These are phyloP conservation scores for Drosophila eugracilis DNA, from an alignment of 1,140 invertebrate species.

Conservation along the genomic window DNA sequence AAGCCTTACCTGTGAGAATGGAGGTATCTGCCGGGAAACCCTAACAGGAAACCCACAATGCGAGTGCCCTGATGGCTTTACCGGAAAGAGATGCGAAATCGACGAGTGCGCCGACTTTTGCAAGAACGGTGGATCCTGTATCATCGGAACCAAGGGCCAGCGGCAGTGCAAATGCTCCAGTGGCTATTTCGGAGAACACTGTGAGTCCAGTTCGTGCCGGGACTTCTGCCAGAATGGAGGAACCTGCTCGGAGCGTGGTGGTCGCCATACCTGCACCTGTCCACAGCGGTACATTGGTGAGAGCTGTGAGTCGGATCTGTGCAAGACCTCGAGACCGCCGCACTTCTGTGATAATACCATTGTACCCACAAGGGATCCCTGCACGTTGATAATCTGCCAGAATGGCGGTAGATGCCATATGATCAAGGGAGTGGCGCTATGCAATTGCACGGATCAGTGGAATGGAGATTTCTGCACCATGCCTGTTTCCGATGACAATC, in stretches of 20 bases:
- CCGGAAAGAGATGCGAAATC: slow-evolving; percentile 78
- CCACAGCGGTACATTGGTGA: slow-evolving; percentile 70
- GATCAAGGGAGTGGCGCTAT: slow-evolving; percentile 83
- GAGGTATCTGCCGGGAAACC: slow-evolving; percentile 81
- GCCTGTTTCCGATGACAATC: slow-evolving; percentile 87
- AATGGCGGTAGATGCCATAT: slow-evolving; percentile 79
- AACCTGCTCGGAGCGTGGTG: slow-evolving; percentile 59
- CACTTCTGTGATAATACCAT: slow-evolving; percentile 65
- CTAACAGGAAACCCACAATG: slow-evolving; percentile 85
- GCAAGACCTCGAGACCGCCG: slow-evolving; percentile 73
- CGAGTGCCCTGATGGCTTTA: slow-evolving; percentile 85
- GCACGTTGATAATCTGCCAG: slow-evolving; percentile 76
- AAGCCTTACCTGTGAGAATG: slow-evolving; percentile 79
- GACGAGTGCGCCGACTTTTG: slow-evolving; percentile 85
- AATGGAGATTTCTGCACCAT: slow-evolving; percentile 89
- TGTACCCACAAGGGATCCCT: slow-evolving; percentile 70
- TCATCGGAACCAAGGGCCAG: slow-evolving; percentile 78
- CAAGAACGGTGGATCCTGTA: slow-evolving; percentile 86
- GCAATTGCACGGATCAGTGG: slow-evolving; percentile 88
- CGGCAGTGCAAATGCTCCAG: slow-evolving; percentile 85
- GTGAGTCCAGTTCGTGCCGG: slow-evolving; percentile 86
- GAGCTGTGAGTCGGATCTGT: slow-evolving; percentile 79
- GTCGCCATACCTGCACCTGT: slow-evolving; percentile 65
- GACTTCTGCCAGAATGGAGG: slow-evolving; percentile 87
- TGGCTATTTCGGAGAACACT: slow-evolving; percentile 86